Evolutionary conservation across 2,113 vertebrate genomes (phyloP), one percentile per base, ranked within the genome.

Genomic region (Marcusenius ussheri): DNA sequence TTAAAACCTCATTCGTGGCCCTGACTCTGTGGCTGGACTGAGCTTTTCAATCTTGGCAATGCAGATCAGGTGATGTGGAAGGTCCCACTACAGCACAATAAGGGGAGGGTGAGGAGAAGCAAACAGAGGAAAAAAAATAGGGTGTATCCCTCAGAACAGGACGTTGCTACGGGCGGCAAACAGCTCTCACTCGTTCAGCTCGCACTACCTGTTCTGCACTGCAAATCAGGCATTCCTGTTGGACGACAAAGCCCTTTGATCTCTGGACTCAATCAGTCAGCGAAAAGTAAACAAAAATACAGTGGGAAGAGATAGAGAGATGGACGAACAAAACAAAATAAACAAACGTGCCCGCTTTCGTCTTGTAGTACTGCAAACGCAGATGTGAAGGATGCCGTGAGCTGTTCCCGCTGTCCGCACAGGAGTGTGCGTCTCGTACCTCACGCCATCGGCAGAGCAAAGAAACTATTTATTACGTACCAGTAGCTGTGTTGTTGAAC

Each of bases 161-260:
- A 21, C 8, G 70, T 80, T 21, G 31, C 74, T 80, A 80, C 15
- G 5, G 62, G 47, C 27, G 21, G 62, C 66, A 15, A 77, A 89
- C 88, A 50, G 46, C 46, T 6, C 46, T 77, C 45, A 15, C 17
- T 35, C 24, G 27, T 70, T 49, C 9, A 56, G 21, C 51, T 58
- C 47, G 31, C 90, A 90, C 90, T 90, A 90, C 91, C 89, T 92
- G 91, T 90, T 92, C 90, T 31, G n/a, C 74, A 88, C 50, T 3
- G 85, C 8, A 39, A 87, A 90, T 89, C 89, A 88, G 87, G 83
- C 53, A 70, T 58, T 56, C 70, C 62, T 50, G 88, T 86, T 21
- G 90, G 70, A 89, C 80, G 46, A 90, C 84, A 27, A 84, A 86
- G 56, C 89, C 15, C 39, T 17, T 84, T 87, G 86, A 90, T 19